A percentile compares a stretch with the other conserved stretches of the same genome.
Evolutionary conservation across 2,113 vertebrate genomes (phyloP).

Genomic region (Mobula hypostoma): DNA sequence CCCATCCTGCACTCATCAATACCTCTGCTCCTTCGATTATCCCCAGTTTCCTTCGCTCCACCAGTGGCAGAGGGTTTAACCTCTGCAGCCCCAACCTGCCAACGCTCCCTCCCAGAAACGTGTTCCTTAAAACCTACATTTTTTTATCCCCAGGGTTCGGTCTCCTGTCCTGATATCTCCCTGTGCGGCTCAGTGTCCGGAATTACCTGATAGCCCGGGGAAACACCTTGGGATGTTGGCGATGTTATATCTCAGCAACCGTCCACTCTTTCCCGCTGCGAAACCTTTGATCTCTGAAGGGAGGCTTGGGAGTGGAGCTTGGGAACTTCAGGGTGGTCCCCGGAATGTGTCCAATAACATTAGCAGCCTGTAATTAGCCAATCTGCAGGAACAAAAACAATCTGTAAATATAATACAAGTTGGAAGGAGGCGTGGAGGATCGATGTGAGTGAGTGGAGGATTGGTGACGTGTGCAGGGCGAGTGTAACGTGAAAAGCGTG

Average conservation of each 20-base stretch:
- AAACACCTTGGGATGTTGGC: neutral
- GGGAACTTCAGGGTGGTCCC: constrained; percentile 40
- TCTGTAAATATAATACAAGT: no score
- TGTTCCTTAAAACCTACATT: neutral
- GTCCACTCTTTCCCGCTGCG: neutral
- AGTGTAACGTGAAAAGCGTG: no score
- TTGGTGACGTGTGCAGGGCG: no score
- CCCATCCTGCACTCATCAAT: neutral
- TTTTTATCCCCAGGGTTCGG: neutral
- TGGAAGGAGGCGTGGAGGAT: neutral
- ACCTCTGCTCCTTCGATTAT: neutral
- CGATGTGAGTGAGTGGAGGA: neutral
- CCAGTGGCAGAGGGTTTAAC: neutral
- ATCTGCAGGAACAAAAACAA: constrained; percentile 53
- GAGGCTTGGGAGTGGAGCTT: constrained; percentile 42
- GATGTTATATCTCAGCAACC: neutral
- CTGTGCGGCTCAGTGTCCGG: neutral
- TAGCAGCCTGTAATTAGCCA: constrained; percentile 59
- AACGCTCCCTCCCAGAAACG: neutral
- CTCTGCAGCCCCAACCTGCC: neutral
- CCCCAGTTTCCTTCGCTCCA: neutral
- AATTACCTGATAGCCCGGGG: neutral
- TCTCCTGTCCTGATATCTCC: neutral
- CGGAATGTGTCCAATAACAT: constrained; percentile 52
- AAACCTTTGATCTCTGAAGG: neutral